phyloP scores from a whole-genome alignment of 2,797 vertebrate genomes.

The Megaceryle alcyon region DNA sequence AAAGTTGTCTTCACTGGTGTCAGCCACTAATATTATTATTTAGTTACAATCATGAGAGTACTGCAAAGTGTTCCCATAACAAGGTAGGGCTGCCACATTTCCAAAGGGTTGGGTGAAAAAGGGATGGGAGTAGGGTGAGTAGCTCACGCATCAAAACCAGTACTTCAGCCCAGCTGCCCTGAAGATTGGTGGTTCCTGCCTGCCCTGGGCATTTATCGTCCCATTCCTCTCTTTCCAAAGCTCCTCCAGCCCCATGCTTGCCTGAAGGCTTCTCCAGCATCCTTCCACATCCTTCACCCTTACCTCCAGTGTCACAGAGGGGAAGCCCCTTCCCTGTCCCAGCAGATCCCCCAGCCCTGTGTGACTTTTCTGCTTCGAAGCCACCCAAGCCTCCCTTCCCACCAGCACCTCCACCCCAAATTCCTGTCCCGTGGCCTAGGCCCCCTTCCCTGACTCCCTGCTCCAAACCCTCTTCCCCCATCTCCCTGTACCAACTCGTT shows the following conservation, averaged over 20 bases:
- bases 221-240: not conserved
- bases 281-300: not conserved
- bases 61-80: not conserved
- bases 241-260: not conserved
- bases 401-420: not conserved
- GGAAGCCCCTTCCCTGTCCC: not conserved
- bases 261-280: not conserved
- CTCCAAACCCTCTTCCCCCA: not conserved
- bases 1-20: not conserved
- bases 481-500: rapidly evolving
- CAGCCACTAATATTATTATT: not conserved
- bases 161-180: not conserved
- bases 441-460: not conserved
- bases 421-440: too few species aligned
- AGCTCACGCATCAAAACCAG: not conserved
- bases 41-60: not conserved
- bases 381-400: not conserved
- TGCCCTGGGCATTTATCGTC: not conserved
- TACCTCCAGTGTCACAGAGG: not conserved
- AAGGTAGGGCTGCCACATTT: not conserved
- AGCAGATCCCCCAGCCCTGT: not conserved
- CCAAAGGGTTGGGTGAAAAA: not conserved
- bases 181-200: not conserved
- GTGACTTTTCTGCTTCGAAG: not conserved
- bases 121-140: not conserved